These are phyloP conservation scores for Trichomalopsis sarcophagae DNA, from an alignment of 1,140 invertebrate species.

Conservation along the genomic window DNA sequence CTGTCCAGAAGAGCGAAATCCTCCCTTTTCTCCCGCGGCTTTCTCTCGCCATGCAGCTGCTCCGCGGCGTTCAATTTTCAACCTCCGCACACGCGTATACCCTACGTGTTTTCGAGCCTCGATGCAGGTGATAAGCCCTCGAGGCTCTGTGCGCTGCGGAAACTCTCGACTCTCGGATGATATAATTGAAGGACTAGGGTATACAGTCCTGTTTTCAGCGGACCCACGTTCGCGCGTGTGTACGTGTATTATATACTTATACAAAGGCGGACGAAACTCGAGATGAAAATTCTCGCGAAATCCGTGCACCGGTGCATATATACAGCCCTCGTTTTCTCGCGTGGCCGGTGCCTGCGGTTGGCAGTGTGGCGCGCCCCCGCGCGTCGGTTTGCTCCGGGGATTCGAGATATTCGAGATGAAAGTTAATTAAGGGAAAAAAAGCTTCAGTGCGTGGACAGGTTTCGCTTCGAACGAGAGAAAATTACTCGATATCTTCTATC, in stretches of 20 bases:
- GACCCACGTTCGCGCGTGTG: background rate
- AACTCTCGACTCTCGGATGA: background rate
- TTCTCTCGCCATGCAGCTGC: no score
- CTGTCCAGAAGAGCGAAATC: slow-evolving; percentile 26
- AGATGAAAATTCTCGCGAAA: background rate
- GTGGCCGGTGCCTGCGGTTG: background rate
- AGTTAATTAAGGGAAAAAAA: background rate
- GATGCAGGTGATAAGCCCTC: background rate
- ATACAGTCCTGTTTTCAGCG: background rate
- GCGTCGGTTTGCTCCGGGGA: background rate
- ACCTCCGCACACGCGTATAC: background rate
- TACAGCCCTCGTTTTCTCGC: background rate
- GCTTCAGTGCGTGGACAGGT: background rate
- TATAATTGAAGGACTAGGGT: background rate
- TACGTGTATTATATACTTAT: background rate
- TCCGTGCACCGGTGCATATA: background rate
- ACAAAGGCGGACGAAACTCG: background rate
- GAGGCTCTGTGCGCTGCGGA: background rate
- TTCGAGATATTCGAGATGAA: background rate
- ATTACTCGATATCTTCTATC: background rate
- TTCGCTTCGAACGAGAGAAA: background rate
- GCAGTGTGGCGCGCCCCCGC: no score
- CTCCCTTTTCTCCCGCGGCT: background rate
- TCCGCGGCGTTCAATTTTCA: slow-evolving; percentile 29
- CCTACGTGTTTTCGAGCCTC: background rate